Conservation (phyloP, 1,140 invertebrate species). For the Bemisia tabaci region DNA sequence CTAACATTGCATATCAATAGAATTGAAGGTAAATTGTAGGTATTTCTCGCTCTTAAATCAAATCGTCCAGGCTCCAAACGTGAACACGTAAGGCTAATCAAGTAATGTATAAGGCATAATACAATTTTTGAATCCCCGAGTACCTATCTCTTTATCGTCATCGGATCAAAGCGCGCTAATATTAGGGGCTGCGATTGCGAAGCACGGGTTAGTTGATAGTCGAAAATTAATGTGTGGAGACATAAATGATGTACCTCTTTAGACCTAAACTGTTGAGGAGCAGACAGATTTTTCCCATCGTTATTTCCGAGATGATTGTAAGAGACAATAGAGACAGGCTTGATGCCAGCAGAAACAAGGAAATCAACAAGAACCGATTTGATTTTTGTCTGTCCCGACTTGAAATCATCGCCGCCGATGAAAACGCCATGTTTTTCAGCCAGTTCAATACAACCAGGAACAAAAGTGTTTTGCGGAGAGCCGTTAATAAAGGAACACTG, state of each 20-base stretch:
- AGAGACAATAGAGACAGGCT: constrained; percentile 92
- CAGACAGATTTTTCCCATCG: constrained; percentile 91
- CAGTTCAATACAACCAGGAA: constrained; percentile 74
- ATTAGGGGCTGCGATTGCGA: too few relatives aligned
- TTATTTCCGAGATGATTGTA: constrained; percentile 98
- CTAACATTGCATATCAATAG: too few relatives aligned
- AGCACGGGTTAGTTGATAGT: too few relatives aligned
- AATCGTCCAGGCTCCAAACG: too few relatives aligned
- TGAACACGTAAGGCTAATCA: too few relatives aligned
- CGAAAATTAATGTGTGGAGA: too few relatives aligned
- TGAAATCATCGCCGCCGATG: constrained; percentile 91
- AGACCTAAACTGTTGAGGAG: constrained; percentile 76
- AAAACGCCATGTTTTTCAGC: constrained; percentile 63
- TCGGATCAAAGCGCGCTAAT: too few relatives aligned
- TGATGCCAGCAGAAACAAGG: constrained; percentile 79
- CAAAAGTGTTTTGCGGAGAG: constrained; percentile 92
- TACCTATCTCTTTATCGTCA: too few relatives aligned
- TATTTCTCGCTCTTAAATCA: too few relatives aligned
- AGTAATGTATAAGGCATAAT: too few relatives aligned
- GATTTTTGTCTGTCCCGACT: constrained; percentile 92
- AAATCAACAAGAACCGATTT: constrained; percentile 95
- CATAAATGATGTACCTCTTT: constrained; percentile 56
- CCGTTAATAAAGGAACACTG: constrained; percentile 90
- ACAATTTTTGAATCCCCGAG: too few relatives aligned
- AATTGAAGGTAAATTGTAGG: too few relatives aligned